Percentiles rank a stretch among this genome's conserved stretches.
Conservation (phyloP, 2,113 vertebrate species). For the Cairina moschata region DNA sequence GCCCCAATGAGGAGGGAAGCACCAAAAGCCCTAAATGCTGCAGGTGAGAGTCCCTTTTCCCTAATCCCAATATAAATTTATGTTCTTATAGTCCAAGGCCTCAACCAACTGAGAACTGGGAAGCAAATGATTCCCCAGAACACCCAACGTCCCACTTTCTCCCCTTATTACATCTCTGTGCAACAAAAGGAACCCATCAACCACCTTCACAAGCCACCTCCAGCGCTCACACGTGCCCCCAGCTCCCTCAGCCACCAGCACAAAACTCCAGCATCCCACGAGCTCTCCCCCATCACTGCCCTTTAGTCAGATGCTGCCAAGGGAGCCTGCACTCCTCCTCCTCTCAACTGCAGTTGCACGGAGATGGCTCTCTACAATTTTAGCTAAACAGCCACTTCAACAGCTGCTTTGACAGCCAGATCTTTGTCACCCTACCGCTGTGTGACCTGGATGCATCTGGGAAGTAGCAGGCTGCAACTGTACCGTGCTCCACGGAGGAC, state of each 20-base stretch:
- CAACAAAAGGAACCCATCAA: not conserved
- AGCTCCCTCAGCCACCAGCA: not conserved
- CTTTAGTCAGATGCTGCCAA: not conserved
- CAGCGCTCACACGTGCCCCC: not conserved
- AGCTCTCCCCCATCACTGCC: not conserved
- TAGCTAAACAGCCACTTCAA: not conserved
- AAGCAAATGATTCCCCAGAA: not conserved
- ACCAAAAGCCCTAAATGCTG: not conserved
- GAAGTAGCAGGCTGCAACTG: not conserved
- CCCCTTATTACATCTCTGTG: not conserved
- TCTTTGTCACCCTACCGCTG: not conserved
- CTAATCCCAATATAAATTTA: not conserved
- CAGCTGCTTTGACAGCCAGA: not conserved
- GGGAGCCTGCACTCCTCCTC: not conserved
- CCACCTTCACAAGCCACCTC: not conserved
- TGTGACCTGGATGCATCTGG: not conserved
- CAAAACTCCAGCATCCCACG: not conserved
- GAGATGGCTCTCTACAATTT: not conserved
- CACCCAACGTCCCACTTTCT: not conserved
- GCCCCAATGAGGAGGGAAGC: not conserved
- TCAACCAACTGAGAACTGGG: not conserved
- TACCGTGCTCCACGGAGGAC: not conserved
- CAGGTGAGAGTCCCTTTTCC: not conserved
- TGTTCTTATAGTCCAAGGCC: not conserved
- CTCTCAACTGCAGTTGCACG: not conserved